Evolutionary conservation across 2,888 invertebrate genomes (phyloP).

Genomic region (Stenolophus ochropezus): DNA sequence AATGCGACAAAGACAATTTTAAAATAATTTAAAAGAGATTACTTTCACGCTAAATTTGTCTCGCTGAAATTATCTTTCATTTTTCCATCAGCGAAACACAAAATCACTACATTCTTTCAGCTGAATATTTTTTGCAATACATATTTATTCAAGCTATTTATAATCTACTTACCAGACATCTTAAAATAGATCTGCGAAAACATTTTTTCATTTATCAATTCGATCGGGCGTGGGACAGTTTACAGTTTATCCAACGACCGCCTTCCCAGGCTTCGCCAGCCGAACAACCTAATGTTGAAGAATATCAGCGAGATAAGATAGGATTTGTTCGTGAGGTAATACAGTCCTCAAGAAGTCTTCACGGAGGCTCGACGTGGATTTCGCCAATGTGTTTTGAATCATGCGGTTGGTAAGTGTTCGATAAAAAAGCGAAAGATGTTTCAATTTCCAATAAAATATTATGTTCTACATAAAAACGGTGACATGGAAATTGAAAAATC

Average conservation of each 20-base stretch:
- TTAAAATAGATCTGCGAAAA: neutral
- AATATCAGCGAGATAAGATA: constrained; percentile 8
- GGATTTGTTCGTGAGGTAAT: constrained; percentile 6
- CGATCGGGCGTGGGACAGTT: neutral
- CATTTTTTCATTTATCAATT: neutral
- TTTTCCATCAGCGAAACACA: neutral
- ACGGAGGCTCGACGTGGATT: neutral
- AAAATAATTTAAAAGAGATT: neutral
- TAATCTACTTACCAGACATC: neutral
- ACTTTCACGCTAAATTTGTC: neutral
- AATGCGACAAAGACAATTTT: too few relatives aligned
- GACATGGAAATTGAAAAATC: constrained; percentile 23
- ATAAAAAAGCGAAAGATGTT: constrained; percentile 21
- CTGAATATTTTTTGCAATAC: neutral
- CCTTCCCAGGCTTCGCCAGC: neutral
- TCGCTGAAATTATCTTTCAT: neutral
- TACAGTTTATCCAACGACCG: neutral
- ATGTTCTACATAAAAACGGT: neutral
- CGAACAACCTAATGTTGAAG: neutral
- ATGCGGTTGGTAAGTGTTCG: constrained; percentile 1
- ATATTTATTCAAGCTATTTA: neutral
- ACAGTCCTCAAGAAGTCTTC: neutral
- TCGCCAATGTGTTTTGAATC: neutral
- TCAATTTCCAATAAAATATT: constrained; percentile 24
- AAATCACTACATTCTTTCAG: neutral